Conservation (phyloP, 2,888 invertebrate species). For the Microctonus brassicae region DNA sequence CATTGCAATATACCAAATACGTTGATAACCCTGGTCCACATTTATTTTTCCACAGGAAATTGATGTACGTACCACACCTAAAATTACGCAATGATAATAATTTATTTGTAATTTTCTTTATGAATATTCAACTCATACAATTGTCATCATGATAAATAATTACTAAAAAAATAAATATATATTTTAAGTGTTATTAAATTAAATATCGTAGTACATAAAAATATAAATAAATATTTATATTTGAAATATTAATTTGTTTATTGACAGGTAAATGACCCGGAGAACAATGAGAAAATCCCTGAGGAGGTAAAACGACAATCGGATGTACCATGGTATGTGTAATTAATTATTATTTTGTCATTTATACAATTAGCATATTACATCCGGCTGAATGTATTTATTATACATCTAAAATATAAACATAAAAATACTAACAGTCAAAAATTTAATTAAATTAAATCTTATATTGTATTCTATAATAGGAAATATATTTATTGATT, state of each 20-base stretch:
- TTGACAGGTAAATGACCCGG: constrained; percentile 65
- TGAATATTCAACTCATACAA: background rate
- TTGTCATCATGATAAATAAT: background rate
- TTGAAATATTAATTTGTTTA: constrained; percentile 1
- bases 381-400: background rate
- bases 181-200: background rate
- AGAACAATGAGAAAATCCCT: constrained; percentile 52
- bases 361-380: background rate
- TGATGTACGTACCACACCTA: constrained; percentile 13
- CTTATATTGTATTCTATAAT: too few relatives aligned
- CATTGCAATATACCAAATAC: background rate
- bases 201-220: too few relatives aligned
- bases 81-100: constrained; percentile 6
- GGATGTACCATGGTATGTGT: constrained; percentile 55
- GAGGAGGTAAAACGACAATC: constrained; percentile 51
- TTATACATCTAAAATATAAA: background rate
- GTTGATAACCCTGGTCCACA: constrained; percentile 8
- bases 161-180: background rate
- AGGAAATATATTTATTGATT: too few relatives aligned
- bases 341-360: background rate
- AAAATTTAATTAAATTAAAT: too few relatives aligned
- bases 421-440: background rate
- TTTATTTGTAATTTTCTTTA: background rate
- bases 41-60: constrained; percentile 11
- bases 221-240: background rate